Evolutionary conservation across 64 coral and sea anemone genomes (phyloP), one percentile per base, ranked within the genome.

Genomic region (Actinia tenebrosa): DNA sequence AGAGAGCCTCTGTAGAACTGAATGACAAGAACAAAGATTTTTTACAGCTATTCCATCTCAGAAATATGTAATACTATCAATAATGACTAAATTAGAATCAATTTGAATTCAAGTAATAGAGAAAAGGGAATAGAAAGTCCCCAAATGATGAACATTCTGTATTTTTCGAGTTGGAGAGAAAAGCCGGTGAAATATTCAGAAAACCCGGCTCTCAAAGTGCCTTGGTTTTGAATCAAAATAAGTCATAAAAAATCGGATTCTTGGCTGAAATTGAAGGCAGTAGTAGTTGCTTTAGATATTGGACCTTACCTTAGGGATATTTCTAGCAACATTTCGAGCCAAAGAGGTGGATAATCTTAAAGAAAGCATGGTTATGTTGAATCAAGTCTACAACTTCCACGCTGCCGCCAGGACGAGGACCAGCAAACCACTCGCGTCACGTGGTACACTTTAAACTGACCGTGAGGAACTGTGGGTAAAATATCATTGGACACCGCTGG

Each of bases 1-100:
- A 96, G 72, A 25, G 94, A 89, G 23, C 94, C 94, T 90, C 92
- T 91, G 82, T 92, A 96, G 60, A 96, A 78, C 94, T 96, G 42
- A 75, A 75, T 9, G 20, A n/a, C 63, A 66, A 23, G 53, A 23
- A 83, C 53, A 8, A 80, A 18, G 19, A 45, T 53, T 53, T 53
- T 53, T 45, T 30, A 83, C 5, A 58, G 5, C 1, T 58, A 53
- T 58, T 54, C 10, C 46, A 50, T 23, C 80, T 53, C 11, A 53
- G 25, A 3, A 20, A 53, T 10, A 83, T n/a, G 6, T 5, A 52
- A 53, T 83, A 22, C 7, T 25, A 83, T 52, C 10, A 47, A 83
- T 1, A 22, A 17, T 4, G 16, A 52, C 46, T n/a, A 23, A 83
- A 83, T 83, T 42, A 75, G 69, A 75, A 18, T 15, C n/a, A 75